Conservation (phyloP, 2,797 vertebrate species). For the Poecilia velifera region DNA sequence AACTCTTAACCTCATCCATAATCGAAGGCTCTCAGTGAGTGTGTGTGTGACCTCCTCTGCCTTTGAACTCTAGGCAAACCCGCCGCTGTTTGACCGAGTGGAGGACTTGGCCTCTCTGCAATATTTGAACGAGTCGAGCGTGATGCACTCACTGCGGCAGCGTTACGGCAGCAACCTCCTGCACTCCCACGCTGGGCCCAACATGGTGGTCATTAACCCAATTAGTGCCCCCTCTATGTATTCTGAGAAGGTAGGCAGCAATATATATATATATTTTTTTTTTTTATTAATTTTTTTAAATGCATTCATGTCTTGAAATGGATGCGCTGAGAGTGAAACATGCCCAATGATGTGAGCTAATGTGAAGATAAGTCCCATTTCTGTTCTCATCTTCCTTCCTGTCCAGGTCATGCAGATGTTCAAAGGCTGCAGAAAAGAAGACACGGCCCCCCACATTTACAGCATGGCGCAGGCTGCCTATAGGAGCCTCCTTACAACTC, state of each 20-base stretch:
- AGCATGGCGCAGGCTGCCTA: constrained; percentile 93
- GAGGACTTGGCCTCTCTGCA: constrained; percentile 94
- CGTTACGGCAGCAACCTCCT: constrained; percentile 92
- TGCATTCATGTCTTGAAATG: constrained; percentile 17
- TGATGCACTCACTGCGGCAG: constrained; percentile 92
- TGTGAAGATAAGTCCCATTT: not conserved
- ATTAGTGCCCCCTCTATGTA: constrained; percentile 94
- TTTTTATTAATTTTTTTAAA: not conserved
- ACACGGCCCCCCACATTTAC: constrained; percentile 93
- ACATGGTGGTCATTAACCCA: constrained; percentile 94
- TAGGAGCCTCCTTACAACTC: constrained; percentile 91
- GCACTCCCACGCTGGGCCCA: constrained; percentile 91
- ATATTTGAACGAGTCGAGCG: constrained; percentile 95
- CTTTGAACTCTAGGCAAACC: constrained; percentile 87
- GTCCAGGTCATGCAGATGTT: constrained; percentile 99
- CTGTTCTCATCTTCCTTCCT: not conserved
- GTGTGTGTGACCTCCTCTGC: constrained; percentile 41
- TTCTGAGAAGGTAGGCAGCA: constrained; percentile 91
- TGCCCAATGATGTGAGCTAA: not conserved
- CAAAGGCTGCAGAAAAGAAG: constrained; percentile 93
- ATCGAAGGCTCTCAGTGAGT: constrained; percentile 1
- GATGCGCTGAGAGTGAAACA: constrained; percentile 1
- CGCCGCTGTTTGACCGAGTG: constrained; percentile 88
- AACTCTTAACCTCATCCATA: constrained; percentile 56
- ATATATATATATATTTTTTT: not conserved